Conservation (phyloP, 1,140 invertebrate genomes). For the Aphidius gifuensis region DNA sequence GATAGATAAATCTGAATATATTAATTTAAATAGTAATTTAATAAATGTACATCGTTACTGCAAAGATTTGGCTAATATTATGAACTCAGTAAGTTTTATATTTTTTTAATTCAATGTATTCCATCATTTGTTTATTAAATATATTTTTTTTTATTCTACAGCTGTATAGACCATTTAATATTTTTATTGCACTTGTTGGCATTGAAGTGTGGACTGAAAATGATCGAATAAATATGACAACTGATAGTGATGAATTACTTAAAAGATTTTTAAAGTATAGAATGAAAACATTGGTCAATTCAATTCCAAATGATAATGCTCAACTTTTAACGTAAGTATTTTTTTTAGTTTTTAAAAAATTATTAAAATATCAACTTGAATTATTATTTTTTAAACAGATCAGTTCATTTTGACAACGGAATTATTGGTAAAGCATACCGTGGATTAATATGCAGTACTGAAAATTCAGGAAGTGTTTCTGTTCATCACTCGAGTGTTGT, state of each 20-base stretch:
- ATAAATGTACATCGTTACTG: conserved; percentile 72
- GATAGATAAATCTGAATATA: conserved; percentile 82
- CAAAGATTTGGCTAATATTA: conserved; percentile 92
- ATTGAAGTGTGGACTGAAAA: conserved; percentile 90
- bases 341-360: background rate
- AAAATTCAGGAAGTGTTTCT: conserved; percentile 94
- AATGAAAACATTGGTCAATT: conserved; percentile 69
- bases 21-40: conserved; percentile 68
- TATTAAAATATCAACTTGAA: background rate
- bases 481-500: conserved; percentile 87
- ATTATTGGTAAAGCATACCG: conserved; percentile 96
- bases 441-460: conserved; percentile 95
- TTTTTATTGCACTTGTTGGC: conserved; percentile 91
- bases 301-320: conserved; percentile 96
- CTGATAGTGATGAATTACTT: conserved; percentile 82
- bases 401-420: conserved; percentile 78
- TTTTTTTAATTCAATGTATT: background rate
- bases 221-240: conserved; percentile 77
- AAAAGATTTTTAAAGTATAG: conserved; percentile 88
- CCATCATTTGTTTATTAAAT: conserved; percentile 10
- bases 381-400: conserved; percentile 57
- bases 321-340: conserved; percentile 88
- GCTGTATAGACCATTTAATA: conserved; percentile 90
- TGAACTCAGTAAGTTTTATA: conserved; percentile 79
- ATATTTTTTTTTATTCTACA: conserved; percentile 51